Conservation (phyloP, 2,888 invertebrate genomes). For the Loripinus fragilis region DNA sequence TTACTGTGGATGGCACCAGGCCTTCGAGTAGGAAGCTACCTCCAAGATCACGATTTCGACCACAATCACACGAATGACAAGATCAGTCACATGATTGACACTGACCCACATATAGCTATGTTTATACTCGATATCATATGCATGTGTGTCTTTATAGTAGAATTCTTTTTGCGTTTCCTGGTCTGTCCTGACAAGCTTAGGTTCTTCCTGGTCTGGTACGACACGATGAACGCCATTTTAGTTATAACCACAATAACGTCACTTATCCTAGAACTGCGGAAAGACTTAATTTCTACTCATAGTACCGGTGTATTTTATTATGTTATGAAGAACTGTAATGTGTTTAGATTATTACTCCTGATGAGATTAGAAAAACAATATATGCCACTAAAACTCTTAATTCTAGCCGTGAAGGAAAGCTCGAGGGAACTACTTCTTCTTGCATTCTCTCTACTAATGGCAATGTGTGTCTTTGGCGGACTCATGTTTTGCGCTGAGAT, state of each 20-base stretch:
- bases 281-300: background rate
- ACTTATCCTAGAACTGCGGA: conserved; percentile 11
- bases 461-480: conserved; percentile 17
- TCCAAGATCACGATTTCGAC: background rate
- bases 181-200: conserved; percentile 1
- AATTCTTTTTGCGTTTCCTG: background rate
- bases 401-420: conserved; percentile 5
- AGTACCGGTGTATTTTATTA: background rate
- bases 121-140: background rate
- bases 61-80: conserved; percentile 12
- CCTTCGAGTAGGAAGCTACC: background rate
- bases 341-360: conserved; percentile 3
- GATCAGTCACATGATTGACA: background rate
- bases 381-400: background rate
- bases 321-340: background rate
- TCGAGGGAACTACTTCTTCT: conserved; percentile 2
- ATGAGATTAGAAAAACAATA: conserved; percentile 10
- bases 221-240: conserved; percentile 9
- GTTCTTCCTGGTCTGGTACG: conserved; percentile 4
- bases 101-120: background rate
- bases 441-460: background rate
- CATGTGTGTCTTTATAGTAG: background rate
- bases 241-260: background rate
- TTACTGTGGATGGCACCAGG: conserved; percentile 1
- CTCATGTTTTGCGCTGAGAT: conserved; percentile 18